A percentile compares a stretch with the other conserved stretches of the same genome.
These are phyloP conservation scores for Camelus bactrianus DNA, from an alignment of 2,113 vertebrate genomes.

Conservation along the genomic window DNA sequence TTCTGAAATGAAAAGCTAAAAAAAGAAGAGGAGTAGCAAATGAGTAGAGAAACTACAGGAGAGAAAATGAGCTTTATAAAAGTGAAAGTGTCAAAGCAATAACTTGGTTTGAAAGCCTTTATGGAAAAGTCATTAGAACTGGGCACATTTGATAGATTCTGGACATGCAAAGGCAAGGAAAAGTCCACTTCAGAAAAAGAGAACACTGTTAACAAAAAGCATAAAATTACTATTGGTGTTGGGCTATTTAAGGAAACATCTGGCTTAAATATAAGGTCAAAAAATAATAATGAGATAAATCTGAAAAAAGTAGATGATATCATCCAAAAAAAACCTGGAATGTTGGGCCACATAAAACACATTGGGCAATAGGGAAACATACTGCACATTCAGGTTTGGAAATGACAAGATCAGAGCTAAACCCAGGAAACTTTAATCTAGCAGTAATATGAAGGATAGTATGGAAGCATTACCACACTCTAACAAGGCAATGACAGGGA, in stretches of 20 bases:
- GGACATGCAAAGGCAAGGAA: not conserved
- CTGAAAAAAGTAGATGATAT: constrained; percentile 25
- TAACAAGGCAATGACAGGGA: not conserved
- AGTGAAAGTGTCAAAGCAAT: not conserved
- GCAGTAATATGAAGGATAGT: not conserved
- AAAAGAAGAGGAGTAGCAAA: not conserved
- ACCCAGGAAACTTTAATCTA: not conserved
- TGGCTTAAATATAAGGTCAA: not conserved
- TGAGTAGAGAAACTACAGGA: not conserved
- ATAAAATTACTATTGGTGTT: not conserved
- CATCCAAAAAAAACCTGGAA: not conserved
- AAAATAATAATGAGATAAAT: constrained; percentile 27
- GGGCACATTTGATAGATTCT: constrained; percentile 1
- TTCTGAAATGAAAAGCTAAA: constrained; percentile 40
- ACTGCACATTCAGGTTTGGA: not conserved
- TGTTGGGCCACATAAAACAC: constrained; percentile 15
- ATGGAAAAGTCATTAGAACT: not conserved
- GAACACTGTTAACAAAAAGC: constrained; percentile 42
- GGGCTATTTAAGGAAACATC: not conserved
- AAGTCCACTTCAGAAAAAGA: not conserved
- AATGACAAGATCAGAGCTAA: not conserved
- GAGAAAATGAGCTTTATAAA: not conserved
- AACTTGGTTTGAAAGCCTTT: not conserved
- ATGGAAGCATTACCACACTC: not conserved
- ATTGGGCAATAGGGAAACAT: not conserved